Evolutionary conservation across 2,888 invertebrate species (phyloP).

Genomic region (Pollenia labialis): DNA sequence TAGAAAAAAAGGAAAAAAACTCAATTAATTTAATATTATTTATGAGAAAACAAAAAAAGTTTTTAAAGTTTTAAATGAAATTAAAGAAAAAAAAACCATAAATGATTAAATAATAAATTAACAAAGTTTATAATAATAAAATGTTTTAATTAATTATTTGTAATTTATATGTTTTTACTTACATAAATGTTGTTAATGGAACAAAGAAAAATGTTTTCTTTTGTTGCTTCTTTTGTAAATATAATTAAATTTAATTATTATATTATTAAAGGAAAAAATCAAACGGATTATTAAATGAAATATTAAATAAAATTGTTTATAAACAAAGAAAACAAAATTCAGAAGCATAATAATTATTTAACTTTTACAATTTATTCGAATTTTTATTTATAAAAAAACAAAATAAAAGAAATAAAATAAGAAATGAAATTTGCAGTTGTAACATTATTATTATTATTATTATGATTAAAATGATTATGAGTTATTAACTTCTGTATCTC

Average conservation of each 20-base stretch:
- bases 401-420: constrained; percentile 16
- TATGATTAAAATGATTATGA: background rate
- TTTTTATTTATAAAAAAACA: constrained; percentile 67
- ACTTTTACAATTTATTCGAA: constrained; percentile 66
- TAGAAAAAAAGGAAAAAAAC: background rate
- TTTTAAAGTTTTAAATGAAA: constrained; percentile 58
- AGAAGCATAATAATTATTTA: constrained; percentile 38
- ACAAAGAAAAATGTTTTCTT: constrained; percentile 28
- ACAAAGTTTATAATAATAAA: constrained; percentile 15
- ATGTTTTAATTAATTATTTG: constrained; percentile 48
- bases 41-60: background rate
- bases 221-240: constrained; percentile 50
- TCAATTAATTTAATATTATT: constrained; percentile 2
- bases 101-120: constrained; percentile 7
- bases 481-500: background rate
- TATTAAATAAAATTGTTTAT: constrained; percentile 28
- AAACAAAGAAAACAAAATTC: constrained; percentile 5
- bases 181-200: constrained; percentile 55
- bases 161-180: constrained; percentile 51
- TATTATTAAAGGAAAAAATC: background rate
- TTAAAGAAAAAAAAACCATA: constrained; percentile 7
- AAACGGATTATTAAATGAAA: constrained; percentile 1
- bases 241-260: constrained; percentile 21
- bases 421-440: constrained; percentile 16
- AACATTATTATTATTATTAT: constrained; percentile 10